Conservation (phyloP, 2,888 invertebrate genomes). For the Beris chalybata region DNA sequence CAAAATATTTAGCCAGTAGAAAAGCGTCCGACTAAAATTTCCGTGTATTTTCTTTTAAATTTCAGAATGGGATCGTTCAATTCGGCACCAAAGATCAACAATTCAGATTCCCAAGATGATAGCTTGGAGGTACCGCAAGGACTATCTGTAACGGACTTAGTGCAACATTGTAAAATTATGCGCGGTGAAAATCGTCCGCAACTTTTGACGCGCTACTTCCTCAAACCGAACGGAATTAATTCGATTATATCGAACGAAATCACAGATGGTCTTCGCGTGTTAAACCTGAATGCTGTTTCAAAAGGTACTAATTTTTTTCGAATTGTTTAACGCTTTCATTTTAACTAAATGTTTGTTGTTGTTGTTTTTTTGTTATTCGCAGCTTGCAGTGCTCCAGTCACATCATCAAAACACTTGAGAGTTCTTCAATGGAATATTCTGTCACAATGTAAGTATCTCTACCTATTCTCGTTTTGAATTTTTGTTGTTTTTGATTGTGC, state of each 20-base stretch:
- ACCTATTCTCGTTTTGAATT: neutral
- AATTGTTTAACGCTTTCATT: neutral
- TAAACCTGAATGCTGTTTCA: conserved; percentile 58
- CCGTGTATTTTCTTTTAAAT: conserved; percentile 40
- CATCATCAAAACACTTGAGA: conserved; percentile 59
- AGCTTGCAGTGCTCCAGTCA: conserved; percentile 59
- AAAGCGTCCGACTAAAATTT: neutral
- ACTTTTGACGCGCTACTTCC: conserved; percentile 54
- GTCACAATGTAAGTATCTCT: conserved; percentile 64
- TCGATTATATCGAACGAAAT: conserved; percentile 47
- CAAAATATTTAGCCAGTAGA: neutral
- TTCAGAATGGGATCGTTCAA: conserved; percentile 74
- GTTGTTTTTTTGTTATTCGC: conserved; percentile 41
- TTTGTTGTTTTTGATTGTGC: conserved; percentile 17
- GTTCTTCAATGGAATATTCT: conserved; percentile 73
- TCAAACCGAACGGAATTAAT: conserved; percentile 45
- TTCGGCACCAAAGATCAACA: conserved; percentile 66
- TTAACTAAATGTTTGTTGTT: neutral
- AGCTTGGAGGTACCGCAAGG: conserved; percentile 58
- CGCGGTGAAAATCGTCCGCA: conserved; percentile 58
- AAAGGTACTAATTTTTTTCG: conserved; percentile 50
- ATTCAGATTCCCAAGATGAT: conserved; percentile 65
- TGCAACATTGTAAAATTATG: conserved; percentile 59
- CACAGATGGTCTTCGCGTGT: conserved; percentile 51
- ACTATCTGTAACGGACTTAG: conserved; percentile 58